Evolutionary conservation across 2,888 invertebrate species (phyloP).

Genomic region (Lepidocyrtoides sp.): DNA sequence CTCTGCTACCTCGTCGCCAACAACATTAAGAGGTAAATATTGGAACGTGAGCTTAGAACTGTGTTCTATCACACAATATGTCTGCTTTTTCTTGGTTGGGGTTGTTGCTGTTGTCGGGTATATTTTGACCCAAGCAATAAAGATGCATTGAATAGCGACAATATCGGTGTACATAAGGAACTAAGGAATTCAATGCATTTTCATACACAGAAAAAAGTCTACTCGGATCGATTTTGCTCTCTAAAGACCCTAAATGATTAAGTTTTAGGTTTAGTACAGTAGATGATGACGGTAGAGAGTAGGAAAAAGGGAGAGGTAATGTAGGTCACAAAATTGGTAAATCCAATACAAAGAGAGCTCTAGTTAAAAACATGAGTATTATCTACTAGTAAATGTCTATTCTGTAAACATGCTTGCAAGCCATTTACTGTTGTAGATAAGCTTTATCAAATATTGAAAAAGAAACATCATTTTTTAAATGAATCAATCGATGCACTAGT

Average conservation of each 20-base stretch:
- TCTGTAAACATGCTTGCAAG: too few species aligned
- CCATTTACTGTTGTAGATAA: too few species aligned
- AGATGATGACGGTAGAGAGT: background rate
- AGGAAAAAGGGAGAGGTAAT: too few species aligned
- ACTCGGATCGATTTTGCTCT: background rate
- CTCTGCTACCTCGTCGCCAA: constrained; percentile 17
- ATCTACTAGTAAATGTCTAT: too few species aligned
- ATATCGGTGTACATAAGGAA: background rate
- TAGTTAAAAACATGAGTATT: background rate
- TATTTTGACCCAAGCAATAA: background rate
- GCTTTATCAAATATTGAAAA: too few species aligned
- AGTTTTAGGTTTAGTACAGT: too few species aligned
- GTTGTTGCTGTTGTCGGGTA: background rate
- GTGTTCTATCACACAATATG: background rate
- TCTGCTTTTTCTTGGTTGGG: too few species aligned
- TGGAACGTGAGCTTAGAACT: background rate
- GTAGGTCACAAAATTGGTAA: background rate
- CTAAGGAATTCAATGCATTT: background rate
- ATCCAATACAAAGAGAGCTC: background rate
- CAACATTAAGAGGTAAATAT: constrained; percentile 11
- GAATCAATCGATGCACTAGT: too few species aligned
- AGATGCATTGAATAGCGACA: background rate
- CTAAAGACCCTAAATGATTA: background rate
- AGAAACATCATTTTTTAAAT: too few species aligned
- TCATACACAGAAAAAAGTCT: background rate